These are phyloP conservation scores for Arion vulgaris DNA, from an alignment of 1,140 invertebrate genomes.

Conservation along the genomic window DNA sequence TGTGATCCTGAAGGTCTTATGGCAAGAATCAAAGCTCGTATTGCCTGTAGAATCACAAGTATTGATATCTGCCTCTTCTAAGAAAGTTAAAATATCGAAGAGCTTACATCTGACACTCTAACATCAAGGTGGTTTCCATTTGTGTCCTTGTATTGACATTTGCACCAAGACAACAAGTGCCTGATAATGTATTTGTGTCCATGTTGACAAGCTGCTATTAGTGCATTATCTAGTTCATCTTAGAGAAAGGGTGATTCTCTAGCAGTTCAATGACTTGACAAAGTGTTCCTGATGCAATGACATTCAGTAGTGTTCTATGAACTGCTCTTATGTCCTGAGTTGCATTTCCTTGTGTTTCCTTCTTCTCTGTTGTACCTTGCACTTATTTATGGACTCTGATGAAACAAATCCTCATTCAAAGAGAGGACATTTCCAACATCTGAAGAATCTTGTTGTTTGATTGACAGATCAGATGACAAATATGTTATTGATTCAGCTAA, in stretches of 20 bases:
- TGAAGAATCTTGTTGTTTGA: no score
- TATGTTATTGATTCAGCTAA: no score
- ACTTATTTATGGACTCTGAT: no score
- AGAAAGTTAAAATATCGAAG: background rate
- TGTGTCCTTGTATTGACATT: background rate
- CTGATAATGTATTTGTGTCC: background rate
- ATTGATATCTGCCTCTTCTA: background rate
- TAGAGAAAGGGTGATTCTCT: background rate
- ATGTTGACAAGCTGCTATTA: background rate
- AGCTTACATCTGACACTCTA: background rate
- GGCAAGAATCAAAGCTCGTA: background rate
- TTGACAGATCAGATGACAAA: no score
- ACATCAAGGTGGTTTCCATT: conserved; percentile 1
- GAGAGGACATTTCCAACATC: no score
- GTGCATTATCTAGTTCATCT: background rate
- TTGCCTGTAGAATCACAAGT: background rate
- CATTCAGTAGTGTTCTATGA: background rate
- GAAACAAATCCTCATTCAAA: no score
- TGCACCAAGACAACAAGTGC: background rate
- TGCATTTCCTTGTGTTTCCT: no score
- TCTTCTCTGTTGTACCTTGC: no score
- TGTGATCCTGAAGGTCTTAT: background rate
- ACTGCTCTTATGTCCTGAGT: no score
- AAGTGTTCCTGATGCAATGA: background rate
- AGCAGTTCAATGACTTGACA: background rate